Evolutionary conservation across 92 coral and sea anemone genomes (phyloP), one percentile per base, ranked within the genome.

Genomic region (Zoanthus gigantus): DNA sequence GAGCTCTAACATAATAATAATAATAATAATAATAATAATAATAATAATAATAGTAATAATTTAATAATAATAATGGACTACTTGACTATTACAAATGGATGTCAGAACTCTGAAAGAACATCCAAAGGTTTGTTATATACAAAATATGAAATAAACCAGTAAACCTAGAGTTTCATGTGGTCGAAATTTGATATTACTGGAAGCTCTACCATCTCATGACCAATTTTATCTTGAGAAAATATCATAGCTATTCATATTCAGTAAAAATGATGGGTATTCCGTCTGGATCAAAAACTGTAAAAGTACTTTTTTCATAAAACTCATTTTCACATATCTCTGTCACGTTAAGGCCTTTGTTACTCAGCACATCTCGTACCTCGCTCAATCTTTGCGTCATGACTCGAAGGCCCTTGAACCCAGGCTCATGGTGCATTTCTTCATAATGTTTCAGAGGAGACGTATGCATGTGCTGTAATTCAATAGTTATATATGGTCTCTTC

Each of bases 391-490:
- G 32, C 29, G 84, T 56, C 84, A 79, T 79, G 42, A 1, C 72
- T 42, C 84, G 67, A 79, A 79, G 71, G 3, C 84, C 84, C 72
- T 79, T 79, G 84, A 79, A 79, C 16, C 84, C 84, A 31, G 71
- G 71, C 32, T 7, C 34, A 9, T 79, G 54, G 3, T 1, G 56
- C 23, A 7, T 5, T 37, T 79, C 84, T 61, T 79, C 56, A 57
- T 61, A 58, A n/a, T 16, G 54, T 34, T 17, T 57, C 6, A 72
- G 84, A 61, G 72, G 72, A 13, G 72, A 57, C 10, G 16, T 66
- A n/a, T 79, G 84, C 84, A 61, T 42, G 83, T 90, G 78, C 16
- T 90, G 92, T 32, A 90, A 60, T 58, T 90, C 92, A 32, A 90
- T 53, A 12, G 83, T 73, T 1, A 87, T 90, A 77, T 90, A 90